phyloP scores from a whole-genome alignment of 92 coral and sea anemone genomes.

The Diadumene lineata region DNA sequence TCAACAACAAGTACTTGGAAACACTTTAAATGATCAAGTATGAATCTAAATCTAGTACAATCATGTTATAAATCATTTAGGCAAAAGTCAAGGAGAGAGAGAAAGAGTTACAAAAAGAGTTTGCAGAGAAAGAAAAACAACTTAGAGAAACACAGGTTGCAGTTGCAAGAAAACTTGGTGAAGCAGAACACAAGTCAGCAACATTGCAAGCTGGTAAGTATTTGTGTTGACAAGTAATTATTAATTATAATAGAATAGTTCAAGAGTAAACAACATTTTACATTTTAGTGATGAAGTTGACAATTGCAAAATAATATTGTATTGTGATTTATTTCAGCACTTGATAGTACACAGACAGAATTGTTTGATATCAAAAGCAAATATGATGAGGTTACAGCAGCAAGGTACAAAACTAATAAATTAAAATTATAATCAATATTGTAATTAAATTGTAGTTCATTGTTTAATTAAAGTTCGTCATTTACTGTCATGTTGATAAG shows the following conservation, averaged over 20 bases:
- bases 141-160: conserved; percentile 91
- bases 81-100: conserved; percentile 85
- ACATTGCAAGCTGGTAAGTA: conserved; percentile 88
- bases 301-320: not conserved
- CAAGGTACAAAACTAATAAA: conserved; percentile 49
- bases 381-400: conserved; percentile 92
- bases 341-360: conserved; percentile 88
- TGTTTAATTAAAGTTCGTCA: too few species aligned
- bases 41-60: too few species aligned
- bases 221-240: too few species aligned
- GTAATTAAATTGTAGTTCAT: too few species aligned
- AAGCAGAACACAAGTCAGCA: conserved; percentile 86
- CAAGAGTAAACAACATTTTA: too few species aligned
- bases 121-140: conserved; percentile 84
- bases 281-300: too few species aligned
- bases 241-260: too few species aligned
- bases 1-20: too few species aligned
- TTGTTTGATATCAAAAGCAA: conserved; percentile 93
- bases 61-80: conserved; percentile 23
- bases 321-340: conserved; percentile 41
- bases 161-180: conserved; percentile 95
- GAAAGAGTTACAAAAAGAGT: conserved; percentile 83
- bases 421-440: not conserved
- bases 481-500: too few species aligned
- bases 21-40: too few species aligned